Evolutionary conservation across 2,797 vertebrate genomes (phyloP).

Genomic region (Holocentrus rufus): DNA sequence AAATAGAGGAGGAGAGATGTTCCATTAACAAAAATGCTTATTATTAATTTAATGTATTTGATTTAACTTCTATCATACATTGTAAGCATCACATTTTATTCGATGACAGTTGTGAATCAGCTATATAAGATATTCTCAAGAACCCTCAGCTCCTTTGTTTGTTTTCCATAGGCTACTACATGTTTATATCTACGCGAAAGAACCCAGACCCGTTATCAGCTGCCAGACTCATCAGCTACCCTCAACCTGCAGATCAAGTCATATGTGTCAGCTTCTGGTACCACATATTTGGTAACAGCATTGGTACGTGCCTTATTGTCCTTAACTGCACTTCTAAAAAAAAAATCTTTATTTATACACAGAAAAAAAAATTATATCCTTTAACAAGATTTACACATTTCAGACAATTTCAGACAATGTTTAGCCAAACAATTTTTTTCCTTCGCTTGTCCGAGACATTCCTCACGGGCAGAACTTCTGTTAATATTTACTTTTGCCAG

Average conservation of each 20-base stretch:
- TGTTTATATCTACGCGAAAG: constrained; percentile 49
- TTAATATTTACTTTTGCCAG: constrained; percentile 51
- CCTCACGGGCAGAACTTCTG: neutral
- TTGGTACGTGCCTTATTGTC: constrained; percentile 69
- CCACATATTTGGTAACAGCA: constrained; percentile 80
- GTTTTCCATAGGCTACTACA: constrained; percentile 69
- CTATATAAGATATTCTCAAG: neutral
- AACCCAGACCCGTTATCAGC: constrained; percentile 40
- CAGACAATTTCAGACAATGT: no score
- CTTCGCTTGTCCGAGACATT: no score
- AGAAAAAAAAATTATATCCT: no score
- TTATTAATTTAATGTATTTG: neutral
- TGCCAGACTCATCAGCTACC: constrained; percentile 78
- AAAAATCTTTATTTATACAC: no score
- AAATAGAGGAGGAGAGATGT: no score
- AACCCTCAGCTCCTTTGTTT: neutral
- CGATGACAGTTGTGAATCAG: neutral
- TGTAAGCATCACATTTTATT: neutral
- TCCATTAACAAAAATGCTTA: neutral
- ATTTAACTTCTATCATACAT: neutral
- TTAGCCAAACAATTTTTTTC: no score
- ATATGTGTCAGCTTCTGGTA: constrained; percentile 83
- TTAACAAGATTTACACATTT: neutral
- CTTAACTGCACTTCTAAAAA: neutral
- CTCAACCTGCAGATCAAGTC: constrained; percentile 57